Base-by-base conservation (phyloP, 1,140 invertebrate genomes). In the Drosophila littoralis region DNA sequence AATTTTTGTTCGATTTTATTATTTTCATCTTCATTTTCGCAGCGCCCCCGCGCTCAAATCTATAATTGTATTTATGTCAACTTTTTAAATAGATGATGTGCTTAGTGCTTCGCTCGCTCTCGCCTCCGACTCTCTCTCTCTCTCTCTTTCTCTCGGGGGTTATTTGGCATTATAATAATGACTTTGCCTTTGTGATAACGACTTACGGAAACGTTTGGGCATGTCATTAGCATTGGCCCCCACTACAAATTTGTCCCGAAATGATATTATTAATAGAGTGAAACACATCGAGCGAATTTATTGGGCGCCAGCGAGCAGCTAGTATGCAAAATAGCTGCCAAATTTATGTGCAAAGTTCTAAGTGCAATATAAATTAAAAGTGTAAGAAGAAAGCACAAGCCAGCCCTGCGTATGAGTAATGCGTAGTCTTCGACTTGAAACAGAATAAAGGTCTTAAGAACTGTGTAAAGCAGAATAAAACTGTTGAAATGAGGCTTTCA, bases 41-140 rank as follows among this genome's bases (percentile, higher is more conserved):
- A 85, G 81, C 70, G 57, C 72, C 60, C 76, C 60, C 76, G 57
- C 78, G 61, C 71, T 54, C 69, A 91, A 91, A 91, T 91, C 90
- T 90, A 90, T 91, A 91, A 91, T 91, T 91, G 90, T 91, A 91
- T 91, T 91, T 91, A 88, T 91, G 90, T 91, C 90, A 91, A 90
- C 71, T 77, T 85, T 75, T 91, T 90, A 80, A 88, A 88, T 86
- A 81, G 82, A 90, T 91, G 78, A 84, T 90, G 67, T 77, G 51
- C 74, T 79, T 77, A 79, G 52, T 46, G 58, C 32, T 28, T 15
- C 33, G 6, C 12, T 33, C 51, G 7, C 33, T n/a, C 15, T 13
- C 32, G 6, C n/a, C 35, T 32, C 51, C 12, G 28, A 22, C 60
- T 13, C 13, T 22, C 50, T 33, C 7, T 22, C 50, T 36, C 22